These are phyloP conservation scores for Galemys pyrenaicus DNA, from an alignment of 2,113 vertebrate species.

Conservation along the genomic window DNA sequence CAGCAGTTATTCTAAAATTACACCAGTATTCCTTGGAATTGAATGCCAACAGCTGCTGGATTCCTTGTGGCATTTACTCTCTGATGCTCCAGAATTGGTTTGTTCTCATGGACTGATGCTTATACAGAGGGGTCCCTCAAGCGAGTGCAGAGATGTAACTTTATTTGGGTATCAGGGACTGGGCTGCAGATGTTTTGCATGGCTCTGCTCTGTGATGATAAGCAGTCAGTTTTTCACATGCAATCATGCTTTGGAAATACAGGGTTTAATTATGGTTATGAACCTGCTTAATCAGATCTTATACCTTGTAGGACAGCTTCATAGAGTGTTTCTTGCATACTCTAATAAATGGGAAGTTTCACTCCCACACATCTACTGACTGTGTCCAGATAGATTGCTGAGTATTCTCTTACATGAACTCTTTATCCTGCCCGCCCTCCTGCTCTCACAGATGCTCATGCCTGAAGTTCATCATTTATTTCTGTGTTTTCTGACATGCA, in stretches of 20 bases:
- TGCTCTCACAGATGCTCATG: neutral
- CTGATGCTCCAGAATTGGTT: neutral
- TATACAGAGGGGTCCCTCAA: rapidly evolving
- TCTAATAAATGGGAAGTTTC: neutral
- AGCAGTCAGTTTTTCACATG: neutral
- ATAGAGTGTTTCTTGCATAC: too few species aligned
- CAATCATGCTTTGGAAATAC: neutral
- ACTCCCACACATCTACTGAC: neutral
- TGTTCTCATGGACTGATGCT: rapidly evolving
- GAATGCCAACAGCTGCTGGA: neutral
- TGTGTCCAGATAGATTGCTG: neutral
- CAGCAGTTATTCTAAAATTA: neutral
- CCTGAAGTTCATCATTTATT: neutral
- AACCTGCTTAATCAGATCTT: neutral
- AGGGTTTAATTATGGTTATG: neutral
- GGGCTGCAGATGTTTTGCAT: neutral
- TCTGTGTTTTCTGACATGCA: neutral
- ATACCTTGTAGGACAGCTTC: neutral
- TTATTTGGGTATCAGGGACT: neutral
- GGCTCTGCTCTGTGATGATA: neutral
- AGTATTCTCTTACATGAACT: neutral
- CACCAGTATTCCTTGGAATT: neutral
- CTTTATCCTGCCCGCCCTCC: neutral
- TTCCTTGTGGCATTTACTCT: neutral
- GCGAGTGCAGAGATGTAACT: rapidly evolving